phyloP scores from a whole-genome alignment of 2,113 vertebrate species.

The Brachyistius frenatus region DNA sequence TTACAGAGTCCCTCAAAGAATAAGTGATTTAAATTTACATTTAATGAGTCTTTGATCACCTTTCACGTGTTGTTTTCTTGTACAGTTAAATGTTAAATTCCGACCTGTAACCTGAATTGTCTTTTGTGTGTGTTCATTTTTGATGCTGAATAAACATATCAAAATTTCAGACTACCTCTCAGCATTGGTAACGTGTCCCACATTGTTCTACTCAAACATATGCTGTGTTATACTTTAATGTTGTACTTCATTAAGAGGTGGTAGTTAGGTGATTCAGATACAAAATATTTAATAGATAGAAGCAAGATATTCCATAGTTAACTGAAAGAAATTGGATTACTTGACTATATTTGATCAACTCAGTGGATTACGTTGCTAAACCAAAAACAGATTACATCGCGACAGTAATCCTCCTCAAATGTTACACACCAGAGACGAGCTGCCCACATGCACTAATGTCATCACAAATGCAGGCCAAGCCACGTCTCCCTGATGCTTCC shows the following conservation, averaged over 20 bases:
- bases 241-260: neutral
- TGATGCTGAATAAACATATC: no score
- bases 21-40: no score
- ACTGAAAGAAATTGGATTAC: conserved; percentile 53
- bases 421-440: conserved; percentile 8
- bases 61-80: no score
- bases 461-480: conserved; percentile 14
- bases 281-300: neutral
- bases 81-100: no score
- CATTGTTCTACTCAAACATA: no score
- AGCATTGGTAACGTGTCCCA: no score
- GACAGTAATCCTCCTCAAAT: conserved; percentile 35
- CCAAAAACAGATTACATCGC: conserved; percentile 36
- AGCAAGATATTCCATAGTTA: conserved; percentile 3
- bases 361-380: conserved; percentile 34
- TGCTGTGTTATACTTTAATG: conserved; percentile 8
- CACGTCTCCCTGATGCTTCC: neutral
- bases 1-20: no score
- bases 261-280: neutral
- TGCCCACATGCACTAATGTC: neutral
- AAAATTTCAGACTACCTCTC: no score
- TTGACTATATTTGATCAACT: conserved; percentile 37
- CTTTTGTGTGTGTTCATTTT: no score
- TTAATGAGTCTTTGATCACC: no score
- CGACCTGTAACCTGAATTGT: no score